Evolutionary conservation across 1,140 invertebrate genomes (phyloP), one percentile per base, ranked within the genome.

Genomic region (Asbolus verrucosus): DNA sequence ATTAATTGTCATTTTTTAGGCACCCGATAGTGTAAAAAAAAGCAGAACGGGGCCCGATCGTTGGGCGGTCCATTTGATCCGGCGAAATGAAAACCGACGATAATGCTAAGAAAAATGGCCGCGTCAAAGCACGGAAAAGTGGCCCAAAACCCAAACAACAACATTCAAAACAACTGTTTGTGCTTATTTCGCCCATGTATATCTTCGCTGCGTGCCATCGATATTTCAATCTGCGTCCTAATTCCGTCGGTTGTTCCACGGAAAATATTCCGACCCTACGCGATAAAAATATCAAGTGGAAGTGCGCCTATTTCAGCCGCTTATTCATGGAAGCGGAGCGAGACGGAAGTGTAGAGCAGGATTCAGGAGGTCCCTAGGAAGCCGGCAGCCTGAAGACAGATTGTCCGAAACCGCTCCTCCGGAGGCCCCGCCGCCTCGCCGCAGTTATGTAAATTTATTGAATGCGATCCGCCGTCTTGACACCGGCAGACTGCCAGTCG

Each of bases 361-460:
- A 63, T 63, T 63, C 61, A 63, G 61, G 61, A 63, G 60, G 41
- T 70, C 60, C 38, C 68, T 39, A 63, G 68, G 61, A 70, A 70
- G 43, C 39, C 50, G 39, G 24, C 27, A 60, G 68, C 46, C 54
- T 70, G 68, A 70, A 70, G 68, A 70, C 68, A 70, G 68, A 70
- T 70, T 70, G 68, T 70, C 68, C 68, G 68, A 70, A 70, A 70
- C 68, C 68, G 68, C 68, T 70, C 36, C 50, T 54, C 65, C 50
- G 50, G 31, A 33, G 46, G 61, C 66, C 61, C 41, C 31, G 50
- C 36, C 54, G 24, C 24, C 65, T 65, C 68, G 18, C 60, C 11
- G 50, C 61, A 39, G 60, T 70, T 70, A 70, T 70, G 68, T 36
- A 70, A 70, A 70, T 70, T 70, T 70, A 70, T 70, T 69, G 68